Evolutionary conservation across 1,140 invertebrate species (phyloP), one percentile per base, ranked within the genome.

Genomic region (Zophobas morio): DNA sequence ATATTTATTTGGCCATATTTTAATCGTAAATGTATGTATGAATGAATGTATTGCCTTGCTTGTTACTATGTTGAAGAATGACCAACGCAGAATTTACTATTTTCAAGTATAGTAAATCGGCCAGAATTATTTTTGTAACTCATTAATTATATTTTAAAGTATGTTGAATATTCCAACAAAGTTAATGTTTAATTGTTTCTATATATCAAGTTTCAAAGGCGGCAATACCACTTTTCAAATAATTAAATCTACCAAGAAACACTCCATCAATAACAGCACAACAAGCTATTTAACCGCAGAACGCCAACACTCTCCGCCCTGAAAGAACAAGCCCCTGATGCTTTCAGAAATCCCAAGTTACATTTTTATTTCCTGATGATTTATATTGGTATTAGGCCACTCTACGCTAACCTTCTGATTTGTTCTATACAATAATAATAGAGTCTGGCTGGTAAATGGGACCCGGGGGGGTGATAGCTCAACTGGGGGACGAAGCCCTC

Each of bases 371-470:
- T 80, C 54, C 33, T 77, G 76, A 83, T 83, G 83, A 84, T 84
- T 82, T 84, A 84, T 84, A 78, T 81, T 80, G 81, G 82, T 85
- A 86, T 86, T 86, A 86, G 82, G 83, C 81, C 84, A 83, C 85
- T 86, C 85, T 80, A 78, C 82, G 83, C 82, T 82, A 85, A 85
- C 84, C 84, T 85, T 83, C 84, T 85, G 85, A 86, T 86, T 86
- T 86, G 85, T 85, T 86, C 85, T 84, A 85, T 86, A 84, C 85
- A 86, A 86, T 86, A 86, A 86, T 86, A 86, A 86, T 86, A 86
- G 85, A 86, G 85, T 84, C 82, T 82, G 84, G 78, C 82, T 82
- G 83, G 79, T 82, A 83, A 85, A 86, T 85, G 85, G 84, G 84
- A 80, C 85, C 83, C 85, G 63, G 57, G 85, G 85, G 85, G 82